Base-by-base conservation (phyloP, 2,797 vertebrate genomes). In the Lateolabrax maculatus region DNA sequence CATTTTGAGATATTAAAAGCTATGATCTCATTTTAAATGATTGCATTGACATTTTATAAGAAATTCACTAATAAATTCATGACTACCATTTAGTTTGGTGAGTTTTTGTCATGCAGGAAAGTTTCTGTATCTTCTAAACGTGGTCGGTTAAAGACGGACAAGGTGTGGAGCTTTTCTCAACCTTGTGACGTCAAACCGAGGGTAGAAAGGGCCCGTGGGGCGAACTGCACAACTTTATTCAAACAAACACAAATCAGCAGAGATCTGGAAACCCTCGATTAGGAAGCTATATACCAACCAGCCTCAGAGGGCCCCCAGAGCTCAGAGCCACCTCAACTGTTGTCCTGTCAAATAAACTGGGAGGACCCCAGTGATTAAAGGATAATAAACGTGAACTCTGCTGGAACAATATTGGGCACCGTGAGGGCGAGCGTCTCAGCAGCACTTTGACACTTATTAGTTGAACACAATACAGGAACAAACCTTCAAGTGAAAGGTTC, bases 321-420 rank as follows among this genome's bases (percentile, higher is more conserved):
- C 62, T 61, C 69, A 44, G 49, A 68, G 37, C 48, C 66, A 67
- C 65, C 81, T 84, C 81, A 39, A 51, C 84, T 39, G 75, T 75
- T 81, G 66, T 82, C 56, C 73, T 71, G 65, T 87, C 83, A 89
- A 83, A 86, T 83, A 88, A 88, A 85, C 79, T 51, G 4, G 6
- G 64, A 83, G 70, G 79, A 83, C 82, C 77, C 75, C 63, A 0
- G 80, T 80, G 89, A 92, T 88, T 88, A 85, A 86, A 89, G 81
- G 82, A 92, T 80, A 93, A 93, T 82, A 92, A 92, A 90, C 83
- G 11, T 85, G 58, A 87, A 86, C 86, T 72, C 71, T 58, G 44
- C 71, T 75, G 72, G 34, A 80, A 88, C 84, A 88, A 83, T 78
- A 76, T 48, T 16, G 49, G 80, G 62, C 69, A 41, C 6, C 31